phyloP scores from a whole-genome alignment of 2,113 vertebrate genomes.

The Rissa tridactyla region DNA sequence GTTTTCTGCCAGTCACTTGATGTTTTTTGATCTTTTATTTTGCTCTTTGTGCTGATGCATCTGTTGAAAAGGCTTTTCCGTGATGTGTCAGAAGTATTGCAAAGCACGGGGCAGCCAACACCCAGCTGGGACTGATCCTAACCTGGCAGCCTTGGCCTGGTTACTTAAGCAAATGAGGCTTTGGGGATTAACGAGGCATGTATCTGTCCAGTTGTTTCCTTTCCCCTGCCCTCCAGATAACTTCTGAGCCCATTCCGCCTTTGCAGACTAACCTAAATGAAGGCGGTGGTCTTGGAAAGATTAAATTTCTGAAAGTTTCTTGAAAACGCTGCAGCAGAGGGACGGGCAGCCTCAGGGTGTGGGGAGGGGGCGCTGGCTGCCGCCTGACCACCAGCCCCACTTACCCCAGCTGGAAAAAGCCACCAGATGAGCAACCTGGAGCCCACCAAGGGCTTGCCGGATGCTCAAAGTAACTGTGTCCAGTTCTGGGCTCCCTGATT shows the following conservation, averaged over 20 bases:
- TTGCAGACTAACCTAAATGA: neutral
- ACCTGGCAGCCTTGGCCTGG: neutral
- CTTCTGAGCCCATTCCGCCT: neutral
- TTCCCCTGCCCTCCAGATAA: neutral
- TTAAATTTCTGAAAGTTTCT: neutral
- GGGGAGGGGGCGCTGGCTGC: neutral
- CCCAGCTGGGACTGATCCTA: neutral
- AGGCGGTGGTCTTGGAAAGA: neutral
- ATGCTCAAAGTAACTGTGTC: neutral
- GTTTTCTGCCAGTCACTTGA: neutral
- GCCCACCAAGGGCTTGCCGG: neutral
- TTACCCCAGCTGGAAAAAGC: neutral
- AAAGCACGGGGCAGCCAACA: neutral
- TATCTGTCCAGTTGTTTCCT: neutral
- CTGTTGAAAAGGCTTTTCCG: neutral
- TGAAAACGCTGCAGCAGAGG: neutral
- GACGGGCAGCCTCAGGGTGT: neutral
- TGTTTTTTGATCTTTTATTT: neutral
- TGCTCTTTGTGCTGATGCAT: neutral
- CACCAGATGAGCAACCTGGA: neutral
- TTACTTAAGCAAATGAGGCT: neutral
- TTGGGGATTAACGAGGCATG: neutral
- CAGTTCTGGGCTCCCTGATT: too few species aligned
- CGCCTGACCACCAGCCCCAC: neutral
- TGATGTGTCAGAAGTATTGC: neutral